phyloP scores from a whole-genome alignment of 2,888 invertebrate genomes.

The Amphipoea oculea region DNA sequence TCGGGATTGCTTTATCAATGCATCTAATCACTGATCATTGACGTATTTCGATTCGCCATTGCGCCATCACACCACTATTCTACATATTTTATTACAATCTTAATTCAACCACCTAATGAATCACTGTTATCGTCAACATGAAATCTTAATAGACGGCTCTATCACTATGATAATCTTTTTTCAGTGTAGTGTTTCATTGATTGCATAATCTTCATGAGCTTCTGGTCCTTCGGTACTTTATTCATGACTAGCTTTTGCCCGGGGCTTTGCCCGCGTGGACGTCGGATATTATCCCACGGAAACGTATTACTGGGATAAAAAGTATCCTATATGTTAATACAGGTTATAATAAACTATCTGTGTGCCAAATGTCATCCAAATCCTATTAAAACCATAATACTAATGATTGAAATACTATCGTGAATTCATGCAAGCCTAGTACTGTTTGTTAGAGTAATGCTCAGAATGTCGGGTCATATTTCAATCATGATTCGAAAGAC shows the following conservation, averaged over 20 bases:
- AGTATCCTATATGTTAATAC: no score
- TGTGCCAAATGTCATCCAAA: no score
- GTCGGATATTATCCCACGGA: no score
- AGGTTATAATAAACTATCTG: no score
- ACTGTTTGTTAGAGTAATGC: no score
- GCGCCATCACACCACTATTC: slow-evolving; percentile 15
- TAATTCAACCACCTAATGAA: slow-evolving; percentile 50
- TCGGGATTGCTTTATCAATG: slow-evolving; percentile 4
- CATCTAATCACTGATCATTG: slow-evolving; percentile 20
- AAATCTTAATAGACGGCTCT: slow-evolving; percentile 43
- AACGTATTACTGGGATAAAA: no score
- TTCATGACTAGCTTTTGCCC: background rate
- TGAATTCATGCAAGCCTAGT: no score
- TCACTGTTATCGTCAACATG: slow-evolving; percentile 38
- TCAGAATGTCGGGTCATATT: no score
- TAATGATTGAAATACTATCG: no score
- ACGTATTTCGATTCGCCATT: background rate
- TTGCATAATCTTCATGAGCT: slow-evolving; percentile 28
- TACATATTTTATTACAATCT: slow-evolving; percentile 30
- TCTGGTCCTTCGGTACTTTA: background rate
- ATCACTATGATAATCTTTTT: slow-evolving; percentile 55
- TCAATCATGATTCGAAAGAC: no score
- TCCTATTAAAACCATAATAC: no score
- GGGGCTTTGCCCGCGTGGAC: no score
- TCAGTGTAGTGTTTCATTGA: slow-evolving; percentile 16